Percentiles rank a stretch among this genome's conserved stretches.
Evolutionary conservation across 2,797 vertebrate species (phyloP).

Genomic region (Bradypodion pumilum): DNA sequence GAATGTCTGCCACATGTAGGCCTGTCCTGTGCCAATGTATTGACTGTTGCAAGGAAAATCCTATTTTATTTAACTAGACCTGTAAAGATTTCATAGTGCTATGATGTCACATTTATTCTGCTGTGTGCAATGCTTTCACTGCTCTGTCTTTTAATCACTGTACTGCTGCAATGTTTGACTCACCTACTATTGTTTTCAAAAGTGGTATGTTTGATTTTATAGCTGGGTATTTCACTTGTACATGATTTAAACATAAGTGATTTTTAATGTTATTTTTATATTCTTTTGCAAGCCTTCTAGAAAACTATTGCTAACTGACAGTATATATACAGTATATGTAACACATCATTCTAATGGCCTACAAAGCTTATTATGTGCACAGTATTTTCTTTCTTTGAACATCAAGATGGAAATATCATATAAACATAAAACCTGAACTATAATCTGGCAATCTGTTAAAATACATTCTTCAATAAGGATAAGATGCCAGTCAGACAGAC

Average conservation of each 20-base stretch:
- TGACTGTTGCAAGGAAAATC: too few species aligned
- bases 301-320: not conserved
- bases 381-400: not conserved
- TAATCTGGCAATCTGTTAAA: constrained; percentile 12
- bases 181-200: not conserved
- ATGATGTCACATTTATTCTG: not conserved
- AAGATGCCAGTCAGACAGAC: constrained; percentile 26
- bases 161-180: not conserved
- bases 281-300: not conserved
- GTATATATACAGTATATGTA: not conserved
- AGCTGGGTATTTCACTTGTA: not conserved
- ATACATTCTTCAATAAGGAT: constrained; percentile 32
- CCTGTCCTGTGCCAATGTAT: not conserved
- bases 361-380: not conserved
- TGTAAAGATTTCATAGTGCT: not conserved
- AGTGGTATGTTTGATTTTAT: not conserved
- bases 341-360: not conserved
- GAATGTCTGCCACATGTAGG: not conserved
- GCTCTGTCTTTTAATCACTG: not conserved
- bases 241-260: not conserved
- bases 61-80: not conserved
- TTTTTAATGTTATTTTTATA: not conserved
- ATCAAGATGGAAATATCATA: too few species aligned
- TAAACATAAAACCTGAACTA: too few species aligned
- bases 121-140: not conserved